Evolutionary conservation across 2,888 invertebrate genomes (phyloP).

Genomic region (Aporophyla lueneburgensis): DNA sequence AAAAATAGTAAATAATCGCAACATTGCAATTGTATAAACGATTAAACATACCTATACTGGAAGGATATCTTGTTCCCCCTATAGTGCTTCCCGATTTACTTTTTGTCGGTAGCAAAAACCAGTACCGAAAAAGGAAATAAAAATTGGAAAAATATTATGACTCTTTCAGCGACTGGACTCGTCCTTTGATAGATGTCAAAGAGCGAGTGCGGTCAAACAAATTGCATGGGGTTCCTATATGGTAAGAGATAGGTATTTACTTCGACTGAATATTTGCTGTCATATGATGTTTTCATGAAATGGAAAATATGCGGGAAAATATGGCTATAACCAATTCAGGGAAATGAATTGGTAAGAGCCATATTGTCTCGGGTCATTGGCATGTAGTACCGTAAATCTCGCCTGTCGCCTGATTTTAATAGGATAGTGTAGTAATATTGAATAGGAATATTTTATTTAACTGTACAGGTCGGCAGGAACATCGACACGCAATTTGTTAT

Average conservation of each 20-base stretch:
- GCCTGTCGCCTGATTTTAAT: no score
- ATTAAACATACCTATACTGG: neutral
- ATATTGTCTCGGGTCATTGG: no score
- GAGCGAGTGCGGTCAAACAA: no score
- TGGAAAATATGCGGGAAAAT: no score
- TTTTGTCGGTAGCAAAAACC: neutral
- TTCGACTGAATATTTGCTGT: neutral
- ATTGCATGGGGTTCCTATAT: neutral
- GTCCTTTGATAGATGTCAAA: neutral
- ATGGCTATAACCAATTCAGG: no score
- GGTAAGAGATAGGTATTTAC: neutral
- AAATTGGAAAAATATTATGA: neutral
- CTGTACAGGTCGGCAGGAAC: neutral
- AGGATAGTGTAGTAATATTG: neutral
- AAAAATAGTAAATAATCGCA: no score
- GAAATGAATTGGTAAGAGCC: no score
- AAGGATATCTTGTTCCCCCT: no score
- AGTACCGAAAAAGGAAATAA: neutral
- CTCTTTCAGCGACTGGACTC: neutral
- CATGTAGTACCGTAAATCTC: no score
- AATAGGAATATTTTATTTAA: neutral
- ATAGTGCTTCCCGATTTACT: neutral
- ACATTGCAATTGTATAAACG: neutral
- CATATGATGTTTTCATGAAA: no score
- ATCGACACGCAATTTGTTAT: no score